Percentiles rank a stretch among this genome's conserved stretches.
phyloP scores from a whole-genome alignment of 2,888 invertebrate genomes.

The Apodemia hepburni region DNA sequence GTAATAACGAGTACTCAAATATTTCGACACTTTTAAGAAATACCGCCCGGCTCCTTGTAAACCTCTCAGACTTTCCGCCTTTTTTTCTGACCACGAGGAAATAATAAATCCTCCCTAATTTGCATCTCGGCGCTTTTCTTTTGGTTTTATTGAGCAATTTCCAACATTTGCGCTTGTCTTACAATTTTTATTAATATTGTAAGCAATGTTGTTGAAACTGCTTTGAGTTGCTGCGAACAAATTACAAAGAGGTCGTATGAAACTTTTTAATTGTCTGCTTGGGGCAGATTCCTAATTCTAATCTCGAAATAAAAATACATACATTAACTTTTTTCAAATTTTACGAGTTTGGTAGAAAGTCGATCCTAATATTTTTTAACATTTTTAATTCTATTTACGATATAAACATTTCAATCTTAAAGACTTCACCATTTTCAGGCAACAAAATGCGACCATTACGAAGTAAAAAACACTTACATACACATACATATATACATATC shows the following conservation, averaged over 20 bases:
- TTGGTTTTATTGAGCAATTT: constrained; percentile 47
- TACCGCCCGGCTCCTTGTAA: constrained; percentile 49
- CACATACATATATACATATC: too few species aligned
- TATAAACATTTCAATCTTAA: too few species aligned
- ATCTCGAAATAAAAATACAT: neutral
- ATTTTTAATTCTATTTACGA: too few species aligned
- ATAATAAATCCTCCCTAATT: constrained; percentile 72
- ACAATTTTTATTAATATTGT: constrained; percentile 37
- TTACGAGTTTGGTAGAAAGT: too few species aligned
- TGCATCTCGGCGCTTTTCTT: constrained; percentile 64
- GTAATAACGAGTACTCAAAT: constrained; percentile 28
- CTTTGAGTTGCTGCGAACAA: constrained; percentile 18
- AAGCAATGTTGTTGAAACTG: constrained; percentile 21
- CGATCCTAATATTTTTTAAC: too few species aligned
- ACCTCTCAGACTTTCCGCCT: constrained; percentile 51
- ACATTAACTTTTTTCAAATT: too few species aligned
- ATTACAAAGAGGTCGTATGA: constrained; percentile 13
- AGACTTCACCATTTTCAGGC: too few species aligned
- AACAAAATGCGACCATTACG: too few species aligned
- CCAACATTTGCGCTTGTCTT: constrained; percentile 35
- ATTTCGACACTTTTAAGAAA: constrained; percentile 1
- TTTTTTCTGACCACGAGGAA: constrained; percentile 60
- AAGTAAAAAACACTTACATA: too few species aligned
- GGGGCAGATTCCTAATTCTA: neutral
- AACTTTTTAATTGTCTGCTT: neutral